phyloP scores from a whole-genome alignment of 1,140 invertebrate genomes.

The Cydia splendana region DNA sequence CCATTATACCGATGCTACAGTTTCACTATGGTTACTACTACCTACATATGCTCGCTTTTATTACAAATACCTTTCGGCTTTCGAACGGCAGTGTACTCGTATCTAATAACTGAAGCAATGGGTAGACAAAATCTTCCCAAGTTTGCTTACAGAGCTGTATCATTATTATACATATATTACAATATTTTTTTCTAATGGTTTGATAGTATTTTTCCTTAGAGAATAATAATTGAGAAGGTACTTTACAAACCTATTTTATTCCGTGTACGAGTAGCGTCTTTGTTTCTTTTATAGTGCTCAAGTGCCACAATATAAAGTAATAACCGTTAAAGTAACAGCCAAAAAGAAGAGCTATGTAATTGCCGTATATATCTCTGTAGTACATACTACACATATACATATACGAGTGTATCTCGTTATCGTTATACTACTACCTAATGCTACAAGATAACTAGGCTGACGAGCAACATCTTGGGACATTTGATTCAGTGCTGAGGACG shows the following conservation, averaged over 20 bases:
- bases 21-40: too few relatives aligned
- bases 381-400: too few relatives aligned
- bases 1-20: too few relatives aligned
- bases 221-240: neutral
- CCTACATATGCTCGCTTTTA: neutral
- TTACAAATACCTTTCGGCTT: neutral
- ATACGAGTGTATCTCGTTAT: neutral
- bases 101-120: neutral
- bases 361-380: neutral
- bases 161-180: neutral
- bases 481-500: constrained; percentile 41
- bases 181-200: neutral
- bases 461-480: constrained; percentile 36
- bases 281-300: constrained; percentile 41
- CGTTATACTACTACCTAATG: neutral
- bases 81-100: neutral
- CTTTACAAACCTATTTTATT: neutral
- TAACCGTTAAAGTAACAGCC: constrained; percentile 47
- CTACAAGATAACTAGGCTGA: constrained; percentile 46
- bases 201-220: neutral
- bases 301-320: constrained; percentile 45
- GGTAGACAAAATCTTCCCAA: neutral
- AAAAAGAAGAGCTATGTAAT: constrained; percentile 39
- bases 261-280: neutral
- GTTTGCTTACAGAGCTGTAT: neutral